Evolutionary conservation across 1,140 invertebrate genomes (phyloP).

Genomic region (Drosophila watanabei): DNA sequence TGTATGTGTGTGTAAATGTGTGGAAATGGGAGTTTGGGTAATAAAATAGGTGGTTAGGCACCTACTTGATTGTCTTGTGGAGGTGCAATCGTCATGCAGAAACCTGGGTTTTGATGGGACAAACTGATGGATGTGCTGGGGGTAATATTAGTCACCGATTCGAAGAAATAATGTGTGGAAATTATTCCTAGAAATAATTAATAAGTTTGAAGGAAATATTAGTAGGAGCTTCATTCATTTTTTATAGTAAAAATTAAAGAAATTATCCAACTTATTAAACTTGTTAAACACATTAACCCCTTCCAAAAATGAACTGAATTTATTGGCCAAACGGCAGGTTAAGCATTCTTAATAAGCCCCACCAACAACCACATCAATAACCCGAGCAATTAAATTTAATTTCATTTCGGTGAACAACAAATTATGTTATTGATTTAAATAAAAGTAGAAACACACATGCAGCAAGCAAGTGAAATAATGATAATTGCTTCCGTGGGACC

Average conservation of each 20-base stretch:
- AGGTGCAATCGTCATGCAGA: conserved; percentile 24
- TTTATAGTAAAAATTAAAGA: neutral
- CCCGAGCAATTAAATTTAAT: conserved; percentile 63
- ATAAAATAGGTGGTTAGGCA: conserved; percentile 49
- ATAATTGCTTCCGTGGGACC: conserved; percentile 72
- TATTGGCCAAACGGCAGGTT: conserved; percentile 17
- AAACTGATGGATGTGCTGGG: conserved; percentile 28
- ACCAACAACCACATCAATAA: conserved; percentile 46
- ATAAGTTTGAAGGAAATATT: neutral
- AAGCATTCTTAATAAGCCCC: conserved; percentile 43
- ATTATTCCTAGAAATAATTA: conserved; percentile 1
- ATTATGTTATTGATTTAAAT: conserved; percentile 68
- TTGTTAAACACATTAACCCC: neutral
- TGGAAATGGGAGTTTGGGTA: conserved; percentile 61
- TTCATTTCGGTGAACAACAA: conserved; percentile 41
- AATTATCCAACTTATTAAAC: neutral
- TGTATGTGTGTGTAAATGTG: conserved; percentile 62
- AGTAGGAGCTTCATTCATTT: neutral
- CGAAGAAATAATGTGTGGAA: neutral
- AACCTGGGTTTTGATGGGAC: conserved; percentile 1
- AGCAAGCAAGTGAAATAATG: conserved; percentile 60
- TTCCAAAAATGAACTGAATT: conserved; percentile 5
- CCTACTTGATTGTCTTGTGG: conserved; percentile 44
- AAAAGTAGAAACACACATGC: conserved; percentile 43
- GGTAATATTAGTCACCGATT: conserved; percentile 21